Percentiles rank a stretch among this genome's conserved stretches.
These are phyloP conservation scores for Tribolium castaneum DNA, from an alignment of 1,140 invertebrate genomes.

Conservation along the genomic window DNA sequence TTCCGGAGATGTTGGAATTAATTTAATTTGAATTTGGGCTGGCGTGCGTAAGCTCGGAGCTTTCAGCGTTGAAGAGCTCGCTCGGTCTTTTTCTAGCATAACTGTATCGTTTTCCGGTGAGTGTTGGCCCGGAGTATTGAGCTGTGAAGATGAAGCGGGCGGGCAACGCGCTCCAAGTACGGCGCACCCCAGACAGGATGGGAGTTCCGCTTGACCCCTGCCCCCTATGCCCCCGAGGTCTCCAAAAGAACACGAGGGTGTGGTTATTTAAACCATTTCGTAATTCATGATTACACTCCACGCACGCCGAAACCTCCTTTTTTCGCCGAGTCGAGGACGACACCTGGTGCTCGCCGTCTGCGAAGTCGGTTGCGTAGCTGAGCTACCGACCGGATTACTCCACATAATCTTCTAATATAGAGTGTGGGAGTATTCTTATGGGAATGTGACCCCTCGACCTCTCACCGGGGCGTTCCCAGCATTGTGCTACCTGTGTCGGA, in stretches of 20 bases:
- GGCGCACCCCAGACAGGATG: constrained; percentile 60
- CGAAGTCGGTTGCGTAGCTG: not conserved
- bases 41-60: not conserved
- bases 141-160: constrained; percentile 53
- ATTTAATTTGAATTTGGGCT: too few species aligned
- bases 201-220: constrained; percentile 56
- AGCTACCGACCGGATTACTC: constrained; percentile 47
- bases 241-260: constrained; percentile 53
- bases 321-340: not conserved
- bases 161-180: constrained; percentile 44
- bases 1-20: too few species aligned
- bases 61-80: not conserved
- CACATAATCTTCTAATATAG: constrained; percentile 58
- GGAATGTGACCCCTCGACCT: constrained; percentile 63
- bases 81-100: not conserved
- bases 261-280: constrained; percentile 53
- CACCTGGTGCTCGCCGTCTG: not conserved
- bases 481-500: constrained; percentile 60
- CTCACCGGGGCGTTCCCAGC: constrained; percentile 63
- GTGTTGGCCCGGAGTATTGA: constrained; percentile 48
- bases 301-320: constrained; percentile 23
- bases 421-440: constrained; percentile 64
- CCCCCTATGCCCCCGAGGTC: constrained; percentile 43
- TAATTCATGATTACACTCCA: constrained; percentile 54
- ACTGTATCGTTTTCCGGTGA: constrained; percentile 28